phyloP scores from a whole-genome alignment of 1,140 invertebrate genomes.

The Temnothorax nylanderi region DNA sequence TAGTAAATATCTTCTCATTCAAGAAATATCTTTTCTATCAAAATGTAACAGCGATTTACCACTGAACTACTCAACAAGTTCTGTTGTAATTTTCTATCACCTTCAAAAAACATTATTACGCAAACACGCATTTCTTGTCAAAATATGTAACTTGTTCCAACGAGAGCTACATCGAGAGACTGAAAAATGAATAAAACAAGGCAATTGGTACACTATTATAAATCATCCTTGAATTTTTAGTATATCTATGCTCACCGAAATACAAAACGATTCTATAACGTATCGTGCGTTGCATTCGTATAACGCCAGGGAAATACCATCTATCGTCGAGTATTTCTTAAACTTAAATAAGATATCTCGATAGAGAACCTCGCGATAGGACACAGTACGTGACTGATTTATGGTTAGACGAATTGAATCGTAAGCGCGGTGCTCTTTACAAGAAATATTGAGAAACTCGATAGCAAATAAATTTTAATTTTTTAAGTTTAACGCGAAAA shows the following conservation, averaged over 20 bases:
- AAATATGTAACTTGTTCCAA: neutral
- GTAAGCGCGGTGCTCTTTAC: neutral
- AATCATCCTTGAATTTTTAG: neutral
- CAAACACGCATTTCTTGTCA: neutral
- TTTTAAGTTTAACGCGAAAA: neutral
- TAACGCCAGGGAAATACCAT: neutral
- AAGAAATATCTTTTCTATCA: neutral
- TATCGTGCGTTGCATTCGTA: neutral
- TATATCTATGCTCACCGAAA: neutral
- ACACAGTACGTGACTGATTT: neutral
- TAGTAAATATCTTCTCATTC: neutral
- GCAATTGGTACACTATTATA: no score
- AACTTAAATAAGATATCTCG: conserved; percentile 25
- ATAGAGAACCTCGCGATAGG: neutral
- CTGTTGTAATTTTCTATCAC: neutral
- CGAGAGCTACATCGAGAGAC: neutral
- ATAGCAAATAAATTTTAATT: neutral
- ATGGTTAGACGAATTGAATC: neutral
- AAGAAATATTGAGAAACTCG: neutral
- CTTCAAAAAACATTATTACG: neutral
- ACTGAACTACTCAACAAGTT: neutral
- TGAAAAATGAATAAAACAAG: neutral
- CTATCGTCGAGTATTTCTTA: neutral
- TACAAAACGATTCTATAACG: neutral
- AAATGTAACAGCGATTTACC: neutral